These are phyloP conservation scores for Myodes glareolus DNA, from an alignment of 2,113 vertebrate species.

Conservation along the genomic window DNA sequence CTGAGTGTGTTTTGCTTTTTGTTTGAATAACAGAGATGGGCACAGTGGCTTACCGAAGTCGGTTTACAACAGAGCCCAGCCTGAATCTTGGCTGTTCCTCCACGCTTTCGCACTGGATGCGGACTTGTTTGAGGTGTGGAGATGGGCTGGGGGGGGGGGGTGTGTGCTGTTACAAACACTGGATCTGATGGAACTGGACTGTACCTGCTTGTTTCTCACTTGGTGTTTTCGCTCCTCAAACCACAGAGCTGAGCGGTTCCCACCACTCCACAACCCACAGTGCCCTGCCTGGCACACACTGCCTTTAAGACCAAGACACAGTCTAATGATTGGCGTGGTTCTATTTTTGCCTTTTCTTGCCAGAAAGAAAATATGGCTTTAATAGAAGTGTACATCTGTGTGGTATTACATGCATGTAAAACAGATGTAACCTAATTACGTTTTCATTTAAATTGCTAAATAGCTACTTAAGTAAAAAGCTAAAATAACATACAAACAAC, in stretches of 20 bases:
- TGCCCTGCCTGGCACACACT: conserved; percentile 62
- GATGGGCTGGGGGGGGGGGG: not conserved
- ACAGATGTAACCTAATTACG: conserved; percentile 99
- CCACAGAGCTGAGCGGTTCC: conserved; percentile 74
- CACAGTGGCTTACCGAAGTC: not conserved
- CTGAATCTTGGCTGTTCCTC: not conserved
- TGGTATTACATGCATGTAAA: conserved; percentile 95
- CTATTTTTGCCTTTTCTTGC: conserved; percentile 87
- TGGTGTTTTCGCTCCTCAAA: conserved; percentile 56
- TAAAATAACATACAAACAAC: conserved; percentile 99
- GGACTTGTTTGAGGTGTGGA: not conserved
- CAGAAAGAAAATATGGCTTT: conserved; percentile 93
- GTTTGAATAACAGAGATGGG: not conserved
- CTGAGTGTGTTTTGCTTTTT: not conserved
- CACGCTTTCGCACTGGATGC: not conserved
- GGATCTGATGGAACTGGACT: not conserved
- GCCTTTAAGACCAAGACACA: conserved; percentile 64
- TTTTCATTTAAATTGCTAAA: conserved; percentile 99
- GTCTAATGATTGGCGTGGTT: conserved; percentile 83
- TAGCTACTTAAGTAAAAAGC: conserved; percentile 98
- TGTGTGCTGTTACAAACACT: conserved; percentile 20
- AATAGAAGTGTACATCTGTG: conserved; percentile 94
- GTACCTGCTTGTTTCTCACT: conserved; percentile 29
- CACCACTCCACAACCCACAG: conserved; percentile 75
- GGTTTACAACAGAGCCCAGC: not conserved